These are phyloP conservation scores for Echinops telfairi DNA, from an alignment of 2,113 vertebrate species.

Conservation along the genomic window DNA sequence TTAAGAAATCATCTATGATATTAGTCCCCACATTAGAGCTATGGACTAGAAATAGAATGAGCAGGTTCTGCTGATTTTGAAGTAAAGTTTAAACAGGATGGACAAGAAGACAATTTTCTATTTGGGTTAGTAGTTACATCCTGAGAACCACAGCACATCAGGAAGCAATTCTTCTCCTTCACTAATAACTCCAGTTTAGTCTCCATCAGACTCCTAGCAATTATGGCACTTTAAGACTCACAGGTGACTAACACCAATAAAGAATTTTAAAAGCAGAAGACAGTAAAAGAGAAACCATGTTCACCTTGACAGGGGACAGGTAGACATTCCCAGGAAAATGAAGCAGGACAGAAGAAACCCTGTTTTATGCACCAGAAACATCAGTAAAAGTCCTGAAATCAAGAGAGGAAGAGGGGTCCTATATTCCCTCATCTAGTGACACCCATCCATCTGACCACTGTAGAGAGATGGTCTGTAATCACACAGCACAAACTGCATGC, in stretches of 20 bases:
- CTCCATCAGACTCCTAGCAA: not conserved
- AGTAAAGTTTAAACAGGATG: not conserved
- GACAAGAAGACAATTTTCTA: not conserved
- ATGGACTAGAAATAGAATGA: not conserved
- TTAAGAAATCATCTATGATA: not conserved
- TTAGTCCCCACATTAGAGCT: not conserved
- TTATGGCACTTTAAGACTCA: no score
- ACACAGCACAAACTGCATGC: not conserved
- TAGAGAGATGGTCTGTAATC: not conserved
- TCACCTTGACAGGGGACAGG: no score
- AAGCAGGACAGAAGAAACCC: not conserved
- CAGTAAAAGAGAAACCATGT: no score
- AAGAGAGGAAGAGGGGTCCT: not conserved
- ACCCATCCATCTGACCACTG: not conserved
- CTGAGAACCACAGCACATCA: not conserved
- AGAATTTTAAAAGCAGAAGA: no score
- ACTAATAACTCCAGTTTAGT: not conserved
- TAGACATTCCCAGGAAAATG: not conserved
- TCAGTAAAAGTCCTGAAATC: not conserved
- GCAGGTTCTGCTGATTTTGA: not conserved
- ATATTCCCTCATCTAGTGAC: not conserved
- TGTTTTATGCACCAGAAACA: not conserved
- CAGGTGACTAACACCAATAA: no score
- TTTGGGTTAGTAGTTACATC: not conserved
- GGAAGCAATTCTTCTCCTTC: not conserved